Conservation (phyloP, 1,140 invertebrate species). For the Drosophila triauraria region DNA sequence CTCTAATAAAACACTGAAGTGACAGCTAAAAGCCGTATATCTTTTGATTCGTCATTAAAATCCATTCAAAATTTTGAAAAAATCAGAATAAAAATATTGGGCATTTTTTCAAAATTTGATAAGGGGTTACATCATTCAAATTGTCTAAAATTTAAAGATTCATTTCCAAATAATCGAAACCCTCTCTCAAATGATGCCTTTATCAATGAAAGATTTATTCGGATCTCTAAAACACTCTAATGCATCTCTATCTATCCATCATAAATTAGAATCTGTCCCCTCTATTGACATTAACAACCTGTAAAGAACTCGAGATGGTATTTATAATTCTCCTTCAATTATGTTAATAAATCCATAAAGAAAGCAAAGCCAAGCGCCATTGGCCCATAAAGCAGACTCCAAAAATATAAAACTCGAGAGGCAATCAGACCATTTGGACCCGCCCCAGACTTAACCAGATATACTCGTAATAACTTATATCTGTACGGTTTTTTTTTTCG, state of each 20-base stretch:
- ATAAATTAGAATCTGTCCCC: slow-evolving; percentile 70
- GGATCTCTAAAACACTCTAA: slow-evolving; percentile 53
- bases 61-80: too few species aligned
- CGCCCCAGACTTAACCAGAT: slow-evolving; percentile 22
- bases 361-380: slow-evolving; percentile 60
- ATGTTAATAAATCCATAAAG: slow-evolving; percentile 78
- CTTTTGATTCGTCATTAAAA: too few species aligned
- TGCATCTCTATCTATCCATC: slow-evolving; percentile 46
- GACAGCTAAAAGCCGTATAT: too few species aligned
- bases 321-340: slow-evolving; percentile 71
- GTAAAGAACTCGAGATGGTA: slow-evolving; percentile 41
- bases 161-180: not conserved
- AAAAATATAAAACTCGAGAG: slow-evolving; percentile 54
- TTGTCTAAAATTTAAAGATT: too few species aligned
- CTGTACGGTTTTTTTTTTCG: slow-evolving; percentile 15
- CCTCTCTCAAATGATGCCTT: not conserved
- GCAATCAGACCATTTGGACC: slow-evolving; percentile 56
- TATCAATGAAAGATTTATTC: slow-evolving; percentile 31
- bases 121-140: too few species aligned
- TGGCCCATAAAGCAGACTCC: slow-evolving; percentile 64
- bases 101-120: too few species aligned
- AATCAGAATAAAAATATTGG: too few species aligned
- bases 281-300: slow-evolving; percentile 40
- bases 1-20: too few species aligned
- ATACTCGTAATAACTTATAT: slow-evolving; percentile 25